A percentile compares a stretch with the other conserved stretches of the same genome.
Evolutionary conservation across 2,113 vertebrate species (phyloP).

Genomic region (Stegostoma tigrinum): DNA sequence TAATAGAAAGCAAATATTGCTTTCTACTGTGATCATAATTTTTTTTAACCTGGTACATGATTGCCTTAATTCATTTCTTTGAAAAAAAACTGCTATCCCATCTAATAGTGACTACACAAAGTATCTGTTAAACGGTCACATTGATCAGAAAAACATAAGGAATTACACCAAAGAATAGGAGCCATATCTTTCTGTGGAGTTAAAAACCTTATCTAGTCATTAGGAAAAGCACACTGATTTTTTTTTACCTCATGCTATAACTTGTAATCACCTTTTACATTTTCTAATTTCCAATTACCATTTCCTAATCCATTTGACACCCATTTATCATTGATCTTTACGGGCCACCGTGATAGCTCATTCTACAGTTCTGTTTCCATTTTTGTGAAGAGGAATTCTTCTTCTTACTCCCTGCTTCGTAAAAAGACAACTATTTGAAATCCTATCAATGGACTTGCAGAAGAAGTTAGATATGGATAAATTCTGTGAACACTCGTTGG

Average conservation of each 20-base stretch:
- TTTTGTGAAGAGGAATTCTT: no score
- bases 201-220: not conserved
- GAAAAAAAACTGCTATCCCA: not conserved
- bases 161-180: not conserved
- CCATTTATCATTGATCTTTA: no score
- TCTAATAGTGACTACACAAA: not conserved
- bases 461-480: not conserved
- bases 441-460: not conserved
- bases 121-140: not conserved
- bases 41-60: not conserved
- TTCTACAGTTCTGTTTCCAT: no score
- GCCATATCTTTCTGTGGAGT: not conserved
- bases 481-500: not conserved
- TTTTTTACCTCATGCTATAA: not conserved
- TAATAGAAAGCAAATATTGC: not conserved
- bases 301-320: no score
- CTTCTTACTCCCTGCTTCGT: no score
- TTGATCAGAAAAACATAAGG: not conserved
- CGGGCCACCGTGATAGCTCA: no score
- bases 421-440: no score
- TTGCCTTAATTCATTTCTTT: constrained; percentile 6
- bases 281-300: no score
- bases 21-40: not conserved
- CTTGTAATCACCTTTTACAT: not conserved
- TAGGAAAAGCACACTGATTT: not conserved